Evolutionary conservation across 1,140 invertebrate species (phyloP).

Genomic region (Eupristina koningsbergeri): DNA sequence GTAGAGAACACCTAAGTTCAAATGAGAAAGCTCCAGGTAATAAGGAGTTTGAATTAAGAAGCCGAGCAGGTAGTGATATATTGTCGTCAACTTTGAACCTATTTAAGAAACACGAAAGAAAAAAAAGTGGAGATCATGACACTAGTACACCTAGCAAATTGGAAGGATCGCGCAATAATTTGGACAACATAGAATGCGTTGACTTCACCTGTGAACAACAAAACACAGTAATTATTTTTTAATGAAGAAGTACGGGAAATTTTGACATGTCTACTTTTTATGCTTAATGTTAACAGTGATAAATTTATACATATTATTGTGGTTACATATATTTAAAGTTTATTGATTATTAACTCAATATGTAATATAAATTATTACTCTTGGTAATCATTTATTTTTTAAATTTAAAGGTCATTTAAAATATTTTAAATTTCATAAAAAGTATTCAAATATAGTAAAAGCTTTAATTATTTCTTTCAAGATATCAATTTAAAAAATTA

Average conservation of each 20-base stretch:
- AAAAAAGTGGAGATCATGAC: constrained; percentile 63
- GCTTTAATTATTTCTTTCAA: no score
- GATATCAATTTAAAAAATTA: no score
- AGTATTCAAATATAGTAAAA: no score
- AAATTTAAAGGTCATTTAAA: no score
- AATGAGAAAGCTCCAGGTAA: constrained; percentile 57
- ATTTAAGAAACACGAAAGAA: constrained; percentile 73
- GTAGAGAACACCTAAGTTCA: constrained; percentile 61
- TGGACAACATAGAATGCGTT: constrained; percentile 70
- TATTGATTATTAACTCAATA: no score
- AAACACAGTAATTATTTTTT: constrained; percentile 41
- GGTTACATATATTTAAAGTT: no score
- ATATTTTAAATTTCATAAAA: no score
- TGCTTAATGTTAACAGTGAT: background rate
- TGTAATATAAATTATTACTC: no score
- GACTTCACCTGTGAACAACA: constrained; percentile 69
- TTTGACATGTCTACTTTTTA: no score
- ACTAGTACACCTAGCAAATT: constrained; percentile 46
- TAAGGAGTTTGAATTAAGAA: background rate
- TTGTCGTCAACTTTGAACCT: constrained; percentile 73
- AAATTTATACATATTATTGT: background rate
- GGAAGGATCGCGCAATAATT: constrained; percentile 47
- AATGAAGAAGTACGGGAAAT: no score
- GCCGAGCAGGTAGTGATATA: constrained; percentile 66
- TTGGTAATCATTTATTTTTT: no score